Evolutionary conservation across 2,797 vertebrate genomes (phyloP), one percentile per base, ranked within the genome.

Genomic region (Xenops minutus): DNA sequence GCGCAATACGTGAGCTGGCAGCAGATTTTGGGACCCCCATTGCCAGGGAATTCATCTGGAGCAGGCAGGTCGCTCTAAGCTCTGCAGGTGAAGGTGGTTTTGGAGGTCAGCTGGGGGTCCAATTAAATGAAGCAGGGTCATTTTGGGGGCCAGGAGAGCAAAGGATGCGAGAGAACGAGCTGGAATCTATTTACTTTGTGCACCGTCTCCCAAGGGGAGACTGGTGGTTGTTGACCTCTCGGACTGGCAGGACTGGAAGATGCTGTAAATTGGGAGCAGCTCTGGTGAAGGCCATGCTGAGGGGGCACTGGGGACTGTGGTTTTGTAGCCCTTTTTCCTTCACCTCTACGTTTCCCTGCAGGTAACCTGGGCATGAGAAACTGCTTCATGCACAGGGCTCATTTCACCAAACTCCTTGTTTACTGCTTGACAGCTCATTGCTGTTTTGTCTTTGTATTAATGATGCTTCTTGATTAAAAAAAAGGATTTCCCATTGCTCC

Each of bases 141-240:
- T 93, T 95, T 52, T 21, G 2, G 27, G 27, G 73, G 21, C 39
- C 59, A 92, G 73, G 43, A 84, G 66, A 69, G 79, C 34, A 84
- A 79, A 71, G 30, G 36, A 41, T 85, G 59, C 0, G 4, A 64
- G 71, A 59, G 37, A 76, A 81, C 4, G 67, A 89, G 23, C 22
- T 52, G 37, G 51, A 59, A 92, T 78, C 68, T 71, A 0, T 77
- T 91, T 93, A 21, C 24, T 78, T 84, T 55, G 23, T 58, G 48
- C 0, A 1, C 12, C 13, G 0, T 74, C n/a, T 79, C n/a, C 44
- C 1, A 0, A 0, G 15, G 32, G 30, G 21, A 23, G 6, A 17
- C 29, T 51, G 79, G 13, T 51, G 62, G 27, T 39, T n/a, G 15
- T 52, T 66, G 74, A 73, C 58, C 36, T 84, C 51, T 84, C 63